Base-by-base conservation (phyloP, 1,140 invertebrate genomes). In the Rhopalosiphum padi region DNA sequence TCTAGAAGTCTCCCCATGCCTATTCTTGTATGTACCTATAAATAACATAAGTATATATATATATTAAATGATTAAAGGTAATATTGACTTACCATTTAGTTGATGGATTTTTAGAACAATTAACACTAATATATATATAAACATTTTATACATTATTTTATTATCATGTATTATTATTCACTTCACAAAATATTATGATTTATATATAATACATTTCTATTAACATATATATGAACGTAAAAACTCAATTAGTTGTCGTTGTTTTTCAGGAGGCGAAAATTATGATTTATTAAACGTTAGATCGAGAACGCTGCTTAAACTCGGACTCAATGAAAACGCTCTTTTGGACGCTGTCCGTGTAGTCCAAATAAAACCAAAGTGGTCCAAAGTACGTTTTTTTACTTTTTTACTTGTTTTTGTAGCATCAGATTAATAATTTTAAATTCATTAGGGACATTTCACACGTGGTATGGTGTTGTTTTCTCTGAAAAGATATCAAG, bases 211-310 rank as follows among this genome's bases (percentile, higher is more conserved):
- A 51, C 11, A 77, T 77, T 77, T 77, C 15, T 15, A 77, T 77
- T 77, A 11, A 77, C 11, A 3, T 15, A n/a, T 77, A 3, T 11
- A 77, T 77, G n/a, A 4, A 15, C 30, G 30, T 18, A 5, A 77
- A 25, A 25, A 60, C 22, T 55, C 4, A 90, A 55, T 60, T 30
- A 8, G 23, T 7, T 77, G 15, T 77, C 30, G 4, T 77, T 77
- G 30, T 77, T 94, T 96, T 97, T 41, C 96, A 97, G 97, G 96
- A 94, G 96, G 96, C 18, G 96, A 96, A 91, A 97, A 97, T 95
- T 97, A 97, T 94, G 95, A 97, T 93, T 95, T 97, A 93, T 96
- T 97, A 82, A 96, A 97, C 94, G 97, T 97, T 94, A 96, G 97
- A 94, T 96, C 97, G 30, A 96, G 97, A 94, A 96, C 96, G 68